A percentile compares a stretch with the other conserved stretches of the same genome.
phyloP scores from a whole-genome alignment of 2,888 invertebrate genomes.

The Prosopocoilus inquinatus region DNA sequence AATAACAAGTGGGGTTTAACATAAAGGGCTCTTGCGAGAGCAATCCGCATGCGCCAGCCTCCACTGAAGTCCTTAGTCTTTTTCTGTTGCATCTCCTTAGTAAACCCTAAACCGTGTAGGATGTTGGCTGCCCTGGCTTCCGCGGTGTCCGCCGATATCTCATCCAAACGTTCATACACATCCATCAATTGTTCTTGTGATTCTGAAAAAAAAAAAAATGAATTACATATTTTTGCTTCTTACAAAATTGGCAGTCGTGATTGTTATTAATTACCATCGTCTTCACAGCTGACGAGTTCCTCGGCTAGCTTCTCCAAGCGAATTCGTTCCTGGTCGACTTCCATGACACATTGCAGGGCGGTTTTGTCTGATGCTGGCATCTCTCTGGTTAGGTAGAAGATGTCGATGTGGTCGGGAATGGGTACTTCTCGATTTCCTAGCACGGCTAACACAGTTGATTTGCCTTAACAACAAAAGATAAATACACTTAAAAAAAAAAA shows the following conservation, averaged over 20 bases:
- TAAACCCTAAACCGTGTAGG: constrained; percentile 95
- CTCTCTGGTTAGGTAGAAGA: constrained; percentile 94
- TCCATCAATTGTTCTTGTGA: constrained; percentile 96
- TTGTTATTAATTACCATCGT: constrained; percentile 72
- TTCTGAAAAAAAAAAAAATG: constrained; percentile 53
- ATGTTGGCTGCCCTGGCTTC: constrained; percentile 93
- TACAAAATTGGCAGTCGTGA: neutral
- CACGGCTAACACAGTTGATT: constrained; percentile 89
- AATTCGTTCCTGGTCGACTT: constrained; percentile 93
- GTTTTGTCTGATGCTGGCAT: constrained; percentile 98
- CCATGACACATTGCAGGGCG: constrained; percentile 95
- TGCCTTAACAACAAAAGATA: constrained; percentile 57
- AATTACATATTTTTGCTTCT: neutral
- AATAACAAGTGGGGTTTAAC: constrained; percentile 95
- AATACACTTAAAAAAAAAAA: neutral
- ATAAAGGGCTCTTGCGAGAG: constrained; percentile 92
- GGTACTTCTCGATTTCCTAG: constrained; percentile 93
- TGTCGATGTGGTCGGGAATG: constrained; percentile 95
- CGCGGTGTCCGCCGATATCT: constrained; percentile 93
- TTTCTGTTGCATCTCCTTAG: constrained; percentile 78
- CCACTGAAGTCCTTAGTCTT: constrained; percentile 87
- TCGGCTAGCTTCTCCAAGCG: constrained; percentile 91
- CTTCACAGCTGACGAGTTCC: constrained; percentile 77
- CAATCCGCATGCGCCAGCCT: constrained; percentile 99
- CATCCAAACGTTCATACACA: constrained; percentile 95